These are phyloP conservation scores for Venustaconcha ellipsiformis DNA, from an alignment of 1,140 invertebrate species.

Conservation along the genomic window DNA sequence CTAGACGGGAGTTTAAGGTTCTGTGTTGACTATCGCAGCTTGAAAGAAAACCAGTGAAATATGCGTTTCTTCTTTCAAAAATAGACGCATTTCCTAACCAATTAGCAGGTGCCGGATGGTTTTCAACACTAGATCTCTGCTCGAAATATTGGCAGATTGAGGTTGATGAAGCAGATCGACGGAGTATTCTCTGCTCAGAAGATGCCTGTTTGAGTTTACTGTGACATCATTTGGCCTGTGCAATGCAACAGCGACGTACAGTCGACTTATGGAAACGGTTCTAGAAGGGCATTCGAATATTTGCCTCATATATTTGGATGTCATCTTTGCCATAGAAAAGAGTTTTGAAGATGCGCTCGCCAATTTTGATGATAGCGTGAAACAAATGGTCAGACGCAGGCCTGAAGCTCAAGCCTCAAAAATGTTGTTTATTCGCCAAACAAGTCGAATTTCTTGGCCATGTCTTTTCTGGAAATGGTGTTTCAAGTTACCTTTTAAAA, in stretches of 20 bases:
- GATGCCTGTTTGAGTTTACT: constrained; percentile 15
- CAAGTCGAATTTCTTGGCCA: constrained; percentile 9
- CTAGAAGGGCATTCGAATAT: constrained; percentile 14
- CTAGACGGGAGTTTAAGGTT: too few species aligned
- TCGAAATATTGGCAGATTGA: constrained; percentile 22
- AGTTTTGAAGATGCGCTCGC: constrained; percentile 5
- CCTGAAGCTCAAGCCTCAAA: constrained; percentile 11
- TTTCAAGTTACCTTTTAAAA: constrained; percentile 36
- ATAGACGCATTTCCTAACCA: constrained; percentile 1
- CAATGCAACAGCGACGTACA: constrained; percentile 12
- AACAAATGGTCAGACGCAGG: neutral
- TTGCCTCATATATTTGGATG: constrained; percentile 6
- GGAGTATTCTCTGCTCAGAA: constrained; percentile 1
- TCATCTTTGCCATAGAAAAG: constrained; percentile 9
- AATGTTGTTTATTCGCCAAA: constrained; percentile 10
- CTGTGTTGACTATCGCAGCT: neutral
- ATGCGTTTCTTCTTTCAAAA: neutral
- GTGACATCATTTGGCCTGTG: constrained; percentile 25
- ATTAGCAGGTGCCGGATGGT: constrained; percentile 1
- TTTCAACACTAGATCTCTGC: constrained; percentile 8
- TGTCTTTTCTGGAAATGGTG: neutral
- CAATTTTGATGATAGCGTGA: constrained; percentile 5
- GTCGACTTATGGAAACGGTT: constrained; percentile 1
- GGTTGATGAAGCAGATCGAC: neutral
- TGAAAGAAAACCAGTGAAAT: neutral